Percentiles rank a stretch among this genome's conserved stretches.
Conservation (phyloP, 2,888 invertebrate genomes). For the Rhagonycha fulva region DNA sequence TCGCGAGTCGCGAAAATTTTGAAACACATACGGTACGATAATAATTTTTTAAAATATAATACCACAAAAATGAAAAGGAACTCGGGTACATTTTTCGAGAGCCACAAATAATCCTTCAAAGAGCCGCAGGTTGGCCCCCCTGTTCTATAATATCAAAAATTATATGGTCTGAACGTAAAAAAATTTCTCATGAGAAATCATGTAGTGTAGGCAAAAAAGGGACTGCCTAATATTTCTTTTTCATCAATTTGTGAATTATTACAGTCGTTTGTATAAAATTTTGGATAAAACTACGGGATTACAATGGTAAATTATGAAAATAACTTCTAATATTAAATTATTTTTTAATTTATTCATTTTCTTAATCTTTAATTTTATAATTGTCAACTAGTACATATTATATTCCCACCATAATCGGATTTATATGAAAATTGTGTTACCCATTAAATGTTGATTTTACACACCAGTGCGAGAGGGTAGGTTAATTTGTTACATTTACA, state of each 20-base stretch:
- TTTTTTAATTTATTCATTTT: no score
- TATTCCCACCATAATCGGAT: slow-evolving; percentile 11
- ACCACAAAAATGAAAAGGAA: no score
- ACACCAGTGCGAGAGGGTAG: slow-evolving; percentile 12
- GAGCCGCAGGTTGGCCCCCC: no score
- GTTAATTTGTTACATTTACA: slow-evolving; percentile 17
- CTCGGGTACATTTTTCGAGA: no score
- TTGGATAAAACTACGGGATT: background rate
- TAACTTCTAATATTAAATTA: no score
- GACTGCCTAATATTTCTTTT: background rate
- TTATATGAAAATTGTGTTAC: slow-evolving; percentile 24
- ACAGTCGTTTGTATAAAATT: background rate
- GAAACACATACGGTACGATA: no score
- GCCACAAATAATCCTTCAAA: no score
- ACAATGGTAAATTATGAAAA: background rate
- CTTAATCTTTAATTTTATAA: background rate
- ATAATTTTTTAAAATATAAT: no score
- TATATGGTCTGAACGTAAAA: no score
- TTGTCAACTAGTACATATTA: background rate
- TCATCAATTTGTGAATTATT: background rate
- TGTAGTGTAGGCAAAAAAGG: background rate
- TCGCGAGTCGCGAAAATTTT: no score
- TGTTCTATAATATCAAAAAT: no score
- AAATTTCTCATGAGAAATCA: background rate
- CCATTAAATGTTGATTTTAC: slow-evolving; percentile 24